A percentile compares a stretch with the other conserved stretches of the same genome.
phyloP scores from a whole-genome alignment of 2,113 vertebrate species.

The Indicator indicator region DNA sequence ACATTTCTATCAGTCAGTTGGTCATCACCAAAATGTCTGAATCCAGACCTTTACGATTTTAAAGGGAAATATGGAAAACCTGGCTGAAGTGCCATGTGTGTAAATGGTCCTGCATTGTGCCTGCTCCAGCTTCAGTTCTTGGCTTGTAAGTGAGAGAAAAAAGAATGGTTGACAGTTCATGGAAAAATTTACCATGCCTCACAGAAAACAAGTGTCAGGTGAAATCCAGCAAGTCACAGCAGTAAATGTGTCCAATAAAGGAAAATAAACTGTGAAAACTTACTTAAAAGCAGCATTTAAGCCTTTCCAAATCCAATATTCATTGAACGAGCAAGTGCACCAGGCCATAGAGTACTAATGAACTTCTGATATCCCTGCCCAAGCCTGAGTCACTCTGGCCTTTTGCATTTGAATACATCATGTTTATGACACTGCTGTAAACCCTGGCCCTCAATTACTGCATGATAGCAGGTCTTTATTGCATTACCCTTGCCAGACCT shows the following conservation, averaged over 20 bases:
- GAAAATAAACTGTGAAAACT: slow-evolving; percentile 21
- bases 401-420: slow-evolving; percentile 30
- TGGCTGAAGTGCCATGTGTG: background rate
- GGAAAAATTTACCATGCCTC: background rate
- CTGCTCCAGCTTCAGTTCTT: background rate
- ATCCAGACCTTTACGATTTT: background rate
- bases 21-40: background rate
- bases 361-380: background rate
- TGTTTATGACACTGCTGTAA: slow-evolving; percentile 32
- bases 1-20: background rate
- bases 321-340: background rate
- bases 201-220: background rate
- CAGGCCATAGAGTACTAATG: background rate
- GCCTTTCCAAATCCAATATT: background rate
- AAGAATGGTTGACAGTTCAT: background rate
- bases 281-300: background rate
- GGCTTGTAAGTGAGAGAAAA: background rate
- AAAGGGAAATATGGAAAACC: background rate
- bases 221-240: background rate
- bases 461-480: slow-evolving; percentile 61
- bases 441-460: slow-evolving; percentile 54
- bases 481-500: slow-evolving; percentile 47
- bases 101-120: background rate
- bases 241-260: background rate
- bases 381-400: slow-evolving; percentile 16